These are phyloP conservation scores for Oncorhynchus keta DNA, from an alignment of 2,113 vertebrate species.

Conservation along the genomic window DNA sequence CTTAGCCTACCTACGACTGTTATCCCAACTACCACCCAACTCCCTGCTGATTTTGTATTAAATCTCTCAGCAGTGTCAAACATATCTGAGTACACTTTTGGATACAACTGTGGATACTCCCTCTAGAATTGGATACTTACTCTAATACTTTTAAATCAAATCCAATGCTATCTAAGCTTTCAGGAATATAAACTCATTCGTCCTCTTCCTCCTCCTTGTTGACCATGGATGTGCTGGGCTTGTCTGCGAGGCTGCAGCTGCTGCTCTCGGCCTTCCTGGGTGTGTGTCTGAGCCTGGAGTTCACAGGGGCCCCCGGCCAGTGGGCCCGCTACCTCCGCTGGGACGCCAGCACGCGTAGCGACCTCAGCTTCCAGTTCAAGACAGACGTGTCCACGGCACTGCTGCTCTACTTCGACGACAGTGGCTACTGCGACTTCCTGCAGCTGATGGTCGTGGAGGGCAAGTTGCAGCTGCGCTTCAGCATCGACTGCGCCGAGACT, in stretches of 20 bases:
- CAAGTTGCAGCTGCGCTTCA: constrained; percentile 88
- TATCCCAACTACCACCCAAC: constrained; percentile 47
- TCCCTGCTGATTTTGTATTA: constrained; percentile 56
- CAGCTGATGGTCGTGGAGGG: constrained; percentile 89
- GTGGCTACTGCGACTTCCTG: constrained; percentile 96
- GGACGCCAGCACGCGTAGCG: constrained; percentile 94
- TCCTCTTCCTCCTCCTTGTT: constrained; percentile 65
- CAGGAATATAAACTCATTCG: constrained; percentile 59
- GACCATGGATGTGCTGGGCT: constrained; percentile 79
- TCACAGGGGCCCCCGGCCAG: constrained; percentile 90
- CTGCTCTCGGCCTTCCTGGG: constrained; percentile 85
- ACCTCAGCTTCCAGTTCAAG: constrained; percentile 96
- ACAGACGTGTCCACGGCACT: constrained; percentile 89
- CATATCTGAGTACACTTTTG: constrained; percentile 42
- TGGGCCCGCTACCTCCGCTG: constrained; percentile 98
- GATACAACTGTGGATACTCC: constrained; percentile 60
- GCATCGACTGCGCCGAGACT: constrained; percentile 94
- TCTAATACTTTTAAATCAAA: constrained; percentile 39
- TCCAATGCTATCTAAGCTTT: constrained; percentile 46
- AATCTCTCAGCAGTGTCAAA: constrained; percentile 41
- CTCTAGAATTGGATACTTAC: constrained; percentile 3
- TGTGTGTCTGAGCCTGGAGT: constrained; percentile 88
- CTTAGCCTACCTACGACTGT: constrained; percentile 62
- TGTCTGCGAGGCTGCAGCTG: constrained; percentile 84
- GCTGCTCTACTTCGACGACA: constrained; percentile 96